Evolutionary conservation across 2,113 vertebrate species (phyloP).

Genomic region (Channa argus): DNA sequence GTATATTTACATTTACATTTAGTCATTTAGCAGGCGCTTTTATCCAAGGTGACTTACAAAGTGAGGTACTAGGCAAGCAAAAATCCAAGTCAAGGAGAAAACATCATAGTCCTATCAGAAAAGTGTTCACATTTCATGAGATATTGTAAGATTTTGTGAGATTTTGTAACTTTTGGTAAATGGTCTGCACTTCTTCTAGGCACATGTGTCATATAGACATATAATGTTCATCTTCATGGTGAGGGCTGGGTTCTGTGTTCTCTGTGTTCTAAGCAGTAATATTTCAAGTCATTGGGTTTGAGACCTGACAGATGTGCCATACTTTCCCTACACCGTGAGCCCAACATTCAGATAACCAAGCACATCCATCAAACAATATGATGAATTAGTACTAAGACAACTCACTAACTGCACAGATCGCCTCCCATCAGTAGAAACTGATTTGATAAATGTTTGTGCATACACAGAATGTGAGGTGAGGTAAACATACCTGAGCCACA

Average conservation of each 20-base stretch:
- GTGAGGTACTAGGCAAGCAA: no score
- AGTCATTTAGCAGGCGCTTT: no score
- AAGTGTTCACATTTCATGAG: no score
- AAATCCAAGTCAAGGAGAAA: no score
- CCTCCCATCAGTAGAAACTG: conserved; percentile 74
- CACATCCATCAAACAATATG: conserved; percentile 78
- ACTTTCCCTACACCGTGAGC: conserved; percentile 20
- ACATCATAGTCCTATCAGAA: no score
- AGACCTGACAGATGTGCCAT: conserved; percentile 70
- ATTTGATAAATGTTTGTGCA: conserved; percentile 69
- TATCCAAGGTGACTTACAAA: no score
- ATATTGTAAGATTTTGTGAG: no score
- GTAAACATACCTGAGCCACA: no score
- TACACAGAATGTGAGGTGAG: conserved; percentile 1
- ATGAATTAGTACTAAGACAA: conserved; percentile 66
- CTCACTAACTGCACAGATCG: conserved; percentile 73
- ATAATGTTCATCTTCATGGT: conserved; percentile 19
- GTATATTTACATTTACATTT: no score
- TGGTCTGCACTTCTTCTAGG: background rate
- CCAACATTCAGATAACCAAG: conserved; percentile 46
- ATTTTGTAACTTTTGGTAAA: no score
- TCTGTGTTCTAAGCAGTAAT: conserved; percentile 52
- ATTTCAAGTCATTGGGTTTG: conserved; percentile 74
- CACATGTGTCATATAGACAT: conserved; percentile 22
- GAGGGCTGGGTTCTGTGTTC: conserved; percentile 4